Evolutionary conservation across 1,140 invertebrate species (phyloP).

Genomic region (Drosophila athabasca): DNA sequence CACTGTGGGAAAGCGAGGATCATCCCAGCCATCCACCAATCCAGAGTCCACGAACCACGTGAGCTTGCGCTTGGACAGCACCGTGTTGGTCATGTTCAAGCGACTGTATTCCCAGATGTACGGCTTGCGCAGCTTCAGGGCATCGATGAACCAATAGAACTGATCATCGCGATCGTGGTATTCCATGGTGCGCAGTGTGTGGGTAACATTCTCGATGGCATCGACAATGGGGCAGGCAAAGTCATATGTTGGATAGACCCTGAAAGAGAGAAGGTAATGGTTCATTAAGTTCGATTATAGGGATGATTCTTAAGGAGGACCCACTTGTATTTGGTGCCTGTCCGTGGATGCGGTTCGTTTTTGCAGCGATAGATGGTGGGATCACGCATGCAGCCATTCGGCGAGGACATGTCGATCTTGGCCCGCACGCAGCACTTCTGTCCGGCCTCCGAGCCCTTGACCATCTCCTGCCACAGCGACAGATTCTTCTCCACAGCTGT

Average conservation of each 20-base stretch:
- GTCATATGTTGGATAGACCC: slow-evolving; percentile 99
- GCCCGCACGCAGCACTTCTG: slow-evolving; percentile 96
- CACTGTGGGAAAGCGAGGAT: slow-evolving; percentile 99
- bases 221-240: slow-evolving; percentile 99
- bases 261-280: slow-evolving; percentile 83
- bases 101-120: slow-evolving; percentile 98
- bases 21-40: slow-evolving; percentile 98
- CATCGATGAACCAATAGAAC: slow-evolving; percentile 98
- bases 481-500: slow-evolving; percentile 94
- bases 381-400: slow-evolving; percentile 98
- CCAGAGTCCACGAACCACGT: slow-evolving; percentile 98
- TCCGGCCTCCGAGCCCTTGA: slow-evolving; percentile 90
- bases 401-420: slow-evolving; percentile 98
- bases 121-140: slow-evolving; percentile 93
- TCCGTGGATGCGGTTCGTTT: slow-evolving; percentile 95
- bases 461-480: slow-evolving; percentile 97
- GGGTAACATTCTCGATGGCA: slow-evolving; percentile 97
- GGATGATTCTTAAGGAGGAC: slow-evolving; percentile 21
- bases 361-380: slow-evolving; percentile 99
- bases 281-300: too few species aligned
- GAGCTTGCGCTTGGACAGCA: slow-evolving; percentile 97
- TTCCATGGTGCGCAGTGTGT: slow-evolving; percentile 98
- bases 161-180: slow-evolving; percentile 99
- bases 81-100: slow-evolving; percentile 98
- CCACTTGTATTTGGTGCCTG: slow-evolving; percentile 98